Base-by-base conservation (phyloP, 2,113 vertebrate genomes). In the Sphaerodactylus townsendi region DNA sequence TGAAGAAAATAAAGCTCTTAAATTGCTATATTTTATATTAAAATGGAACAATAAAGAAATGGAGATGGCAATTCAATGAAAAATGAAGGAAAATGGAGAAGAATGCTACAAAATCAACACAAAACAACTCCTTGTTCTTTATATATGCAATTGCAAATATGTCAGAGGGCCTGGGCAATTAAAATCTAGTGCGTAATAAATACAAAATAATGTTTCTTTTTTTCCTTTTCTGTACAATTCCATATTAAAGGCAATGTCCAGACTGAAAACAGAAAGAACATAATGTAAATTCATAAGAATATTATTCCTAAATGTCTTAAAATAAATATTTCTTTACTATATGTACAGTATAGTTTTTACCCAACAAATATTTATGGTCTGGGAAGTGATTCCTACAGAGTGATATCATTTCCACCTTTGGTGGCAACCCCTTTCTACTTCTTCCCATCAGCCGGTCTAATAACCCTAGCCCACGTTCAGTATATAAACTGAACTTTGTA, bases 1-100 rank as follows among this genome's bases (percentile, higher is more conserved):
- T 21, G 50, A 39, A n/a, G 65, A 50, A 71, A 53, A 48, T 65
- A 82, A 62, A 48, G 17, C 56, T 72, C 64, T 59, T 70, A 39
- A 65, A 84, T 81, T 68, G 23, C 23, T 11, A n/a, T 73, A 28
- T 59, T 69, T 33, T 33, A 21, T 71, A 69, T 56, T 72, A 59
- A 75, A 75, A 70, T n/a, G 69, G 70, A 2, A 30, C 73, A 73
- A 56, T 72, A 73, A 78, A 87, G 50, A 87, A n/a, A 62, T 3
- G 17, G 8, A 64, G 66, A 50, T 14, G 70, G 5, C 35, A 84
- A 50, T 75, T 75, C 62, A 79, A 14, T 80, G 35, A 48, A 80
- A 59, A 37, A 10, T 62, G 68, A 76, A 59, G 2, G 21, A 87
- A 50, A 82, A 46, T 82, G 35, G 70, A 75, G 50, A 84, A 15